phyloP scores from a whole-genome alignment of 1,140 invertebrate species.

The Pseudomyrmex cubaensis region DNA sequence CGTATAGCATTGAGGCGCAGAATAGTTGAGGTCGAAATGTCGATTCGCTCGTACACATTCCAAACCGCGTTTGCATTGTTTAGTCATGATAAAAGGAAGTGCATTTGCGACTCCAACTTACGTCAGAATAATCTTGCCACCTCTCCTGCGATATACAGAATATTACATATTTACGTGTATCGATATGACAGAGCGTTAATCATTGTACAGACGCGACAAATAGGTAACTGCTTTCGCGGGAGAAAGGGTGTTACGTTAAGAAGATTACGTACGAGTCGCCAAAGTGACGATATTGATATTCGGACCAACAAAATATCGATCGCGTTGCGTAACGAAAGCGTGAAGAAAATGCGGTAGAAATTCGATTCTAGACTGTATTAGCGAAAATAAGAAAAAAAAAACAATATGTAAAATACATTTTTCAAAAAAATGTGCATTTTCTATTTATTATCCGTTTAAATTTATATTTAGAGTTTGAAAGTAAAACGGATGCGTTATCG shows the following conservation, averaged over 20 bases:
- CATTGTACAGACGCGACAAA: constrained; percentile 2
- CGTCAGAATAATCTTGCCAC: constrained; percentile 47
- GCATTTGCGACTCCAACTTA: constrained; percentile 40
- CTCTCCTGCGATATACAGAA: neutral
- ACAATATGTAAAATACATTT: too few species aligned
- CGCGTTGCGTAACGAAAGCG: neutral
- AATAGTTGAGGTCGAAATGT: constrained; percentile 29
- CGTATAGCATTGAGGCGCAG: constrained; percentile 16
- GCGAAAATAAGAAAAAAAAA: neutral
- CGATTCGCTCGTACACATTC: constrained; percentile 27
- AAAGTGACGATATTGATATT: constrained; percentile 32
- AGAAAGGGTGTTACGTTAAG: constrained; percentile 17
- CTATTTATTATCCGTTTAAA: neutral
- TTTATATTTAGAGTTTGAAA: too few species aligned
- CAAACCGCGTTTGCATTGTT: constrained; percentile 47
- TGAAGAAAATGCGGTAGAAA: neutral
- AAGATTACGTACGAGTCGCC: constrained; percentile 12
- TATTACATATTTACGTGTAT: constrained; percentile 33
- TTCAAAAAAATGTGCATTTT: neutral
- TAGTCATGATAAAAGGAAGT: constrained; percentile 47
- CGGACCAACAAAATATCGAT: constrained; percentile 33
- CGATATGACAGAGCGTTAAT: neutral
- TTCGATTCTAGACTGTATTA: neutral
- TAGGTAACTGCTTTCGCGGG: neutral
- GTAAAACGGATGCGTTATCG: too few species aligned